Evolutionary conservation across 2,888 invertebrate species (phyloP), one percentile per base, ranked within the genome.

Genomic region (Caenorhabditis becei): DNA sequence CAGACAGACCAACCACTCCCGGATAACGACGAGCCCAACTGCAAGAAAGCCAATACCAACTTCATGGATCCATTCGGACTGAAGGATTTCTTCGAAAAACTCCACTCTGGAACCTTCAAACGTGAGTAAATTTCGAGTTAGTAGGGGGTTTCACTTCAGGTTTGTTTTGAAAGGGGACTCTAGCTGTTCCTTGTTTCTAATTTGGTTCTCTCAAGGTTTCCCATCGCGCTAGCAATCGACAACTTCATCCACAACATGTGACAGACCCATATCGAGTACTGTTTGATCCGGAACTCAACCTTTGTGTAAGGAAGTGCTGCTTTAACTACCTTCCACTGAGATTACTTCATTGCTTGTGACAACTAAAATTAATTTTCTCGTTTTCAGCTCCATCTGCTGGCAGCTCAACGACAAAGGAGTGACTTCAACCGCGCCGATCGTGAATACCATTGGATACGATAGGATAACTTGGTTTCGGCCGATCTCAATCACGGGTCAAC

Each of bases 51-150:
- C 49, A 75, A 74, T 14, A 32, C 44, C 53, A 67, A 66, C 59
- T 81, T 74, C 41, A 71, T 80, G 62, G 87, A 87, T 77, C 87
- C 87, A 4, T 86, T 87, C 63, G 85, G 83, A 24, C 59, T 87
- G 61, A 83, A 86, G 28, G 74, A 81, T 10, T 84, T 87, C 75
- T 87, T 87, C 82, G 63, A 79, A 53, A 49, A 77, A 11, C 53
- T 87, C 14, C 51, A 59, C 24, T 51, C 81, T 14, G 53, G 58
- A 54, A 24, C 53, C n/a, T 24, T 58, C 16, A 58, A 49, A 79
- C 80, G 85, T 83, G 44, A 72, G 83, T 82, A 35, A 20, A 44
- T 24, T 63, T 35, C 20, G 7, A n/a, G 14, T 59, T 3, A 23
- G n/a, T 61, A 18, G 32, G 20, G 51, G 24, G 7, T 47, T 37